These are phyloP conservation scores for Mormyrops attenuatus DNA, from an alignment of 2,797 vertebrate genomes.

Conservation along the genomic window DNA sequence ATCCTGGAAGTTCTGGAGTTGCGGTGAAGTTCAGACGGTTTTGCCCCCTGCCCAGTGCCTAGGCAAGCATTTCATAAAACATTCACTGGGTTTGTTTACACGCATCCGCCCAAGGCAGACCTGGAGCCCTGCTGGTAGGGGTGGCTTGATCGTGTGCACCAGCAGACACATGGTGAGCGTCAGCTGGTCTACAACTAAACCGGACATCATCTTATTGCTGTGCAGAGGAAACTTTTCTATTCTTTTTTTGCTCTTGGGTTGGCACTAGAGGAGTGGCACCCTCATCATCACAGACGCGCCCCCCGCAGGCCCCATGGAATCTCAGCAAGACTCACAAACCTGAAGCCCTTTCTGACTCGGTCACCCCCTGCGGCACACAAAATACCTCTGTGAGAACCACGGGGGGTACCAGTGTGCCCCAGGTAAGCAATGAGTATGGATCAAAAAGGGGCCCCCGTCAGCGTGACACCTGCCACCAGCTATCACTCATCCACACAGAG, in stretches of 20 bases:
- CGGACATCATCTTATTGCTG: background rate
- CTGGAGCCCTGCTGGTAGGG: conserved; percentile 42
- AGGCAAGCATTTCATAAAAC: background rate
- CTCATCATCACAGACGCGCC: background rate
- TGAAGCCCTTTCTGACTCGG: background rate
- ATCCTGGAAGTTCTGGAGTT: background rate
- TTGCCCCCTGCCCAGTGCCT: background rate
- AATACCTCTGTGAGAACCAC: conserved; percentile 64
- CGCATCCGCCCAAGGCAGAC: conserved; percentile 38
- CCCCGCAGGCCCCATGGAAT: background rate
- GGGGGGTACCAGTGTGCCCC: conserved; percentile 44
- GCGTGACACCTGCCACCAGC: background rate
- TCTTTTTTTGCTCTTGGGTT: conserved; percentile 53
- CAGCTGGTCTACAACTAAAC: background rate
- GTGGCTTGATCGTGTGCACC: conserved; percentile 2
- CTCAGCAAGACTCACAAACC: background rate
- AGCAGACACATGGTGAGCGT: background rate
- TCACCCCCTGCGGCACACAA: conserved; percentile 44
- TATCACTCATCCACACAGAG: background rate
- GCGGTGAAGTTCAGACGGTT: background rate
- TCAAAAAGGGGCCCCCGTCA: background rate
- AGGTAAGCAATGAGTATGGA: background rate
- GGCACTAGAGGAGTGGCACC: conserved; percentile 33
- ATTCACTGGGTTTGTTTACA: conserved; percentile 38
- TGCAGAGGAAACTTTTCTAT: background rate